These are phyloP conservation scores for Melanotaenia parkinsoni DNA, from an alignment of 2,797 vertebrate species.

Conservation along the genomic window DNA sequence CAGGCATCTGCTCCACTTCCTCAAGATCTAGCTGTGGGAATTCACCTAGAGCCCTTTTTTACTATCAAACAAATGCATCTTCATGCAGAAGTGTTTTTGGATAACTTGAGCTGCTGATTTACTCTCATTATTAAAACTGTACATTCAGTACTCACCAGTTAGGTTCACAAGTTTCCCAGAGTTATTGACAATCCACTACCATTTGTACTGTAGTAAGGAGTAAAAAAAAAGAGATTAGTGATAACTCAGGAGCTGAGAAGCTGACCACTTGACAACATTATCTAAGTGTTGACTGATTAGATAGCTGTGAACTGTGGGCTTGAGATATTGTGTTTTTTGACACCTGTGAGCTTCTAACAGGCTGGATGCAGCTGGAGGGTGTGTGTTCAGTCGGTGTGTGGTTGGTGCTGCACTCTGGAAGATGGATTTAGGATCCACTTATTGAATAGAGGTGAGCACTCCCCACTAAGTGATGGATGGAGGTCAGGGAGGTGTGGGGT, in stretches of 20 bases:
- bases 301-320: conserved; percentile 34
- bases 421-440: conserved; percentile 73
- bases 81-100: not conserved
- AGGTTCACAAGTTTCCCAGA: conserved; percentile 14
- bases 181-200: conserved; percentile 10
- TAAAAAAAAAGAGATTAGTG: conserved; percentile 49
- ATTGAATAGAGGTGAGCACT: conserved; percentile 60
- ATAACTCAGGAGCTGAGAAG: conserved; percentile 36
- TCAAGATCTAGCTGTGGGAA: conserved; percentile 9
- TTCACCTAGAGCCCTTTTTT: not conserved
- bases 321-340: conserved; percentile 63
- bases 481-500: conserved; percentile 73
- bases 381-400: conserved; percentile 26
- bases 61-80: not conserved
- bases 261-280: conserved; percentile 57
- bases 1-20: conserved; percentile 25
- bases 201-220: conserved; percentile 11
- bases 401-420: conserved; percentile 37
- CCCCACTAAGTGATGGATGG: conserved; percentile 81
- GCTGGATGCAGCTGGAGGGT: conserved; percentile 44
- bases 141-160: not conserved
- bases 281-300: conserved; percentile 64
- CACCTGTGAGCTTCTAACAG: conserved; percentile 58
- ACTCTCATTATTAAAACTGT: not conserved
- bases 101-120: not conserved